Percentiles rank a stretch among this genome's conserved stretches.
phyloP scores from a whole-genome alignment of 2,888 invertebrate species.

The Mythimna pallens region DNA sequence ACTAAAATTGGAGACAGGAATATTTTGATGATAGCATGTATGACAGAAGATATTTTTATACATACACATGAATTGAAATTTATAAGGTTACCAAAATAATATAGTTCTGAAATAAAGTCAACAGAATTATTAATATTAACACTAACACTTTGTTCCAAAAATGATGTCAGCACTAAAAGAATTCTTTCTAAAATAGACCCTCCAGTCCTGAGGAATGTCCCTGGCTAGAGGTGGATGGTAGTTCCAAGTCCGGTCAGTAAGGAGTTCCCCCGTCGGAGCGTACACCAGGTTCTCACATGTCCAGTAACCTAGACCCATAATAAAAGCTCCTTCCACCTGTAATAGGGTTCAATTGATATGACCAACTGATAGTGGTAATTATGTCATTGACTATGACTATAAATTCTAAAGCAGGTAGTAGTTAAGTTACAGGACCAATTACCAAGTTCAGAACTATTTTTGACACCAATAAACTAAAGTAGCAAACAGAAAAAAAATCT shows the following conservation, averaged over 20 bases:
- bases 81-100: neutral
- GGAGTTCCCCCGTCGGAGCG: slow-evolving; percentile 92
- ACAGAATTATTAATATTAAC: neutral
- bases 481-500: neutral
- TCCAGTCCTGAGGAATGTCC: slow-evolving; percentile 94
- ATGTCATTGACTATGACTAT: neutral
- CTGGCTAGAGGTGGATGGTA: slow-evolving; percentile 93
- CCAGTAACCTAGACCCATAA: slow-evolving; percentile 94
- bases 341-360: neutral
- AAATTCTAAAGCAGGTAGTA: neutral
- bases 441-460: no score
- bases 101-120: neutral
- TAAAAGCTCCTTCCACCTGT: slow-evolving; percentile 93
- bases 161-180: slow-evolving; percentile 91
- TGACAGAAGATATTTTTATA: neutral
- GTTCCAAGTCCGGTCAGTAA: slow-evolving; percentile 94
- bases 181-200: slow-evolving; percentile 92
- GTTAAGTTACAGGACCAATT: no score
- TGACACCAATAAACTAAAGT: no score
- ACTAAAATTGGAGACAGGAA: neutral
- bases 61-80: neutral
- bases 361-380: neutral
- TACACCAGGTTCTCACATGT: slow-evolving; percentile 93
- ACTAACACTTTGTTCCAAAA: slow-evolving; percentile 92
- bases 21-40: neutral